Evolutionary conservation across 2,113 vertebrate genomes (phyloP), one percentile per base, ranked within the genome.

Genomic region (Arothron firmamentum): DNA sequence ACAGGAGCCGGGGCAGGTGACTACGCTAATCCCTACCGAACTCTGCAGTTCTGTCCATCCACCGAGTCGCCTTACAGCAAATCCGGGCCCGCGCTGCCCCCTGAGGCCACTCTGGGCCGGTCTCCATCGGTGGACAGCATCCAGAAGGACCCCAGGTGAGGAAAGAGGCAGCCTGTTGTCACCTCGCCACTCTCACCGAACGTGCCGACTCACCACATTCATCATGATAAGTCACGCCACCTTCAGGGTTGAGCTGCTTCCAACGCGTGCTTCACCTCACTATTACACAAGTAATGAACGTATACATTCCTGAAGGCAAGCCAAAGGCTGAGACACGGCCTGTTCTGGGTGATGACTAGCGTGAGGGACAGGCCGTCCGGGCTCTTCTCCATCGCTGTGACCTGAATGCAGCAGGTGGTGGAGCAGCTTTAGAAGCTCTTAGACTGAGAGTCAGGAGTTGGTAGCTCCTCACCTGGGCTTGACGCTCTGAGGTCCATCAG

Each of bases 81-180:
- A 88, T 98, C 97, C 18, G 97, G 97, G 79, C 94, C 96, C 11
- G 91, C 95, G 75, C 94, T 98, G 70, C 95, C 97, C 14, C 96
- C 97, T 0, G 97, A 99, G 83, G 94, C 93, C 56, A 92, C 94
- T 46, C 90, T 99, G 87, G 96, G 94, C 85, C 91, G 96, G 70
- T 99, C 97, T 52, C 96, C 97, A 50, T 99, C 97, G 67, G 95
- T 99, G 80, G 97, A 99, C 92, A 99, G 97, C 91, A 99, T 99
- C 87, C 97, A 99, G 91, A 99, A 99, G 91, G 97, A 99, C 84
- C 97, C 97, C 91, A 98, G 96, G 97, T 98, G 90, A 93, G 94
- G 2, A 49, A 16, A 59, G 68, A 72, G 62, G 83, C 67, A 60
- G 67, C 63, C 70, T 63, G 70, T 60, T 19, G 72, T 74, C 61